Evolutionary conservation across 2,113 vertebrate species (phyloP), one percentile per base, ranked within the genome.

Genomic region (Tragelaphus imberbis): DNA sequence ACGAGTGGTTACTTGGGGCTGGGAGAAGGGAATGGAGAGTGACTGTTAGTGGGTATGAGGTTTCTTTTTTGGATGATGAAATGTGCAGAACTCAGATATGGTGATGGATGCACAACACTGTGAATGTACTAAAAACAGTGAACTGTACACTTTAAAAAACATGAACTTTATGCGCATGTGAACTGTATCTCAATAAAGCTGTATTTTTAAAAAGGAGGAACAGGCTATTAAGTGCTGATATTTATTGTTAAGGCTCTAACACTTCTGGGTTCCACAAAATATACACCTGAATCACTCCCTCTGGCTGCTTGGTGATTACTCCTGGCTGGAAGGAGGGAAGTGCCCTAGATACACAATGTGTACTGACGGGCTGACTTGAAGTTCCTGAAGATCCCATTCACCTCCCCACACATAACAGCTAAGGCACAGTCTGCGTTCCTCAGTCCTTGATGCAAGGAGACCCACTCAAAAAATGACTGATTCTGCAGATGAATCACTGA

Each of bases 181-280:
- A 84, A 71, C 75, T 96, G 6, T 84, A 80, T 80, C 55, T 95
- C 84, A 97, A 96, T 96, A 98, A 97, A 97, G 44, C 56, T 93
- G 6, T 96, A 82, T 47, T 63, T 19, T n/a, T 77, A 68, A 77
- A 44, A 82, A 59, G 63, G 75, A 97, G 55, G 33, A 93, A 58
- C 11, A 93, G 15, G 71, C 84, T 92, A 71, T 86, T 91, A 90
- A 92, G 33, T 95, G 59, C 65, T 91, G 61, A n/a, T 58, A 4
- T 96, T 98, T 97, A 95, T 82, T 96, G 27, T 71, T 61, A 89
- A 86, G 91, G 68, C 36, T 89, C 8, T 33, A 53, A n/a, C 47
- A 40, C 44, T 88, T 88, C 89, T 12, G 1, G 79, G 25, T 82
- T 82, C 71, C 88, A 80, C 3, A 93, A 56, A 40, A 93, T 47